phyloP scores from a whole-genome alignment of 2,888 invertebrate genomes.

The Heliconius sara region DNA sequence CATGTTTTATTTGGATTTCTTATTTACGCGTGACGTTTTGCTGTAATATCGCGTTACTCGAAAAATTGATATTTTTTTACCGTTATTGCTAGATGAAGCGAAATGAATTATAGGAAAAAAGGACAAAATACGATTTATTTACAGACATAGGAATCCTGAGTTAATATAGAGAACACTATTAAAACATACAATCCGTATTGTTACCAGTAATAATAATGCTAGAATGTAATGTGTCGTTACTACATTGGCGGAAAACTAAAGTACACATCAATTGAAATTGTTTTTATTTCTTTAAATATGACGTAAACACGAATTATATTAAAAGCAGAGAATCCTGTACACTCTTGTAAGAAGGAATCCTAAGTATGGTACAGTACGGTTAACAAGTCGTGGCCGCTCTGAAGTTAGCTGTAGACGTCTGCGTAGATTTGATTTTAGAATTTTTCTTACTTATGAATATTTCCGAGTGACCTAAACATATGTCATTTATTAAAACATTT shows the following conservation, averaged over 20 bases:
- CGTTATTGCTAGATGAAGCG: slow-evolving; percentile 7
- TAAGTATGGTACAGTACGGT: too few relatives aligned
- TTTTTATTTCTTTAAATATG: neutral
- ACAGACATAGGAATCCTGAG: neutral
- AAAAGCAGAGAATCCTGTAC: neutral
- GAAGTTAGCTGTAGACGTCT: too few relatives aligned
- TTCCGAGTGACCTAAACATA: neutral
- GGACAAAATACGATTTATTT: neutral
- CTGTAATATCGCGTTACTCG: slow-evolving; percentile 16
- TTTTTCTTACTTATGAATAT: too few relatives aligned
- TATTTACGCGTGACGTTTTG: slow-evolving; percentile 44
- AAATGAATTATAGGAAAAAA: neutral
- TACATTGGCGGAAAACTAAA: slow-evolving; percentile 8
- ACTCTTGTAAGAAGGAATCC: neutral
- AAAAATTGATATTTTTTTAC: slow-evolving; percentile 17
- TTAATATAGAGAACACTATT: slow-evolving; percentile 3
- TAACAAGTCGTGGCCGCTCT: too few relatives aligned
- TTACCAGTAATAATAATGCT: slow-evolving; percentile 24
- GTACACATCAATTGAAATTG: neutral
- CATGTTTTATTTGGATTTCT: slow-evolving; percentile 50
- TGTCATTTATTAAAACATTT: too few relatives aligned
- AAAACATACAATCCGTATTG: slow-evolving; percentile 9
- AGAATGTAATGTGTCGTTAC: neutral
- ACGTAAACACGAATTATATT: neutral
- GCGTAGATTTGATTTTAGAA: too few relatives aligned